Percentiles rank a stretch among this genome's conserved stretches.
These are phyloP conservation scores for Halcyon chelicuti DNA, from an alignment of 2,797 vertebrate genomes.

Conservation along the genomic window DNA sequence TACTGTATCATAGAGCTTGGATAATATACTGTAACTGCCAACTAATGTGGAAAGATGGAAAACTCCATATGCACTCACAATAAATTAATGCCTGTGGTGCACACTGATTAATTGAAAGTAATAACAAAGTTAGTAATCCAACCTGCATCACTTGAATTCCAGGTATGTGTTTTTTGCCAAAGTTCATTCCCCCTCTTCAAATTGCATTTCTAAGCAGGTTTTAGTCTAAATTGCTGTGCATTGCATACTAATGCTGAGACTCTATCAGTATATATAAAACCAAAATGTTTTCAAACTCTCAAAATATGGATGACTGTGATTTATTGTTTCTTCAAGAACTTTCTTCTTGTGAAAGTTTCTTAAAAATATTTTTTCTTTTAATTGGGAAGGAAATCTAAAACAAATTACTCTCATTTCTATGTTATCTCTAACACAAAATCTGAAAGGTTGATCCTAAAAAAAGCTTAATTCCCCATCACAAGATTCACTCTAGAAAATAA, in stretches of 20 bases:
- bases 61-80: neutral
- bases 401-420: neutral
- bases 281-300: neutral
- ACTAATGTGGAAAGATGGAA: neutral
- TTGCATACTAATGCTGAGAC: neutral
- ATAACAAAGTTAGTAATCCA: neutral
- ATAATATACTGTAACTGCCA: neutral
- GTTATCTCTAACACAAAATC: neutral
- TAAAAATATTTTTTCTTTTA: neutral
- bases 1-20: neutral
- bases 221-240: neutral
- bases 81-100: neutral
- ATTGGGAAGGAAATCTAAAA: neutral
- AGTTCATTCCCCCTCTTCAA: neutral
- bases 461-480: neutral
- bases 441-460: neutral
- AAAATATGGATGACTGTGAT: neutral
- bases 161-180: neutral
- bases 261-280: neutral
- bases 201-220: neutral
- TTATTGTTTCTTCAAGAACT: neutral
- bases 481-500: neutral
- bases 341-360: neutral
- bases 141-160: neutral
- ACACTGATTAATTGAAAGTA: neutral